Base-by-base conservation (phyloP, 2,797 vertebrate genomes). In the Typhlichthys eigenmanni region DNA sequence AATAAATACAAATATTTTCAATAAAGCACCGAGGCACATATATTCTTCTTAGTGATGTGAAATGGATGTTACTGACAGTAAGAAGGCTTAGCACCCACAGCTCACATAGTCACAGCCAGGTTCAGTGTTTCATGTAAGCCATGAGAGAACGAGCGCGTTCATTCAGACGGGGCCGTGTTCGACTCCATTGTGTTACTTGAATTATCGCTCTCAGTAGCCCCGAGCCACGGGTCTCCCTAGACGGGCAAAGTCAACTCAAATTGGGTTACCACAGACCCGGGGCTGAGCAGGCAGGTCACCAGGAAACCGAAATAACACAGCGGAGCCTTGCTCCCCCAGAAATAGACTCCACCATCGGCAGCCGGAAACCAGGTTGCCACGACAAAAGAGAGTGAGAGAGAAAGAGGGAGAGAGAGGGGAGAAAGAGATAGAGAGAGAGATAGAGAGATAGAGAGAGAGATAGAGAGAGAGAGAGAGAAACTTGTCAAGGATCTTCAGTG, bases 171-270 rank as follows among this genome's bases (percentile, higher is more conserved):
- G 56, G 68, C 66, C 66, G 68, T 77, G 76, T 83, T 85, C 56
- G 83, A 78, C 85, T 85, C 86, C 87, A 88, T 86, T 89, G 89
- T 90, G 61, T 81, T 83, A 62, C 79, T 84, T 82, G 79, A 88
- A 90, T 90, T 85, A 79, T 91, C 56, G 78, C 78, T 78, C 74
- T 53, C 49, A 0, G 52, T 69, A 71, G 89, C 90, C 83, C 29
- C 54, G 72, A 89, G 91, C 80, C 68, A 17, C 47, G 52, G 72
- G 85, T 83, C 88, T 83, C 88, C 82, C 85, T 86, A 68, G 86
- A 89, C 86, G 81, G 83, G 87, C 82, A 89, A 89, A 91, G 89
- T 91, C 91, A 90, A 89, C 83, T 91, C 76, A 89, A 92, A 90
- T 86, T 92, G 92, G 90, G 89, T 92, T 88, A 92, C 78, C 14